These are phyloP conservation scores for Cheirogaleus medius DNA, from an alignment of 2,113 vertebrate genomes.

Conservation along the genomic window DNA sequence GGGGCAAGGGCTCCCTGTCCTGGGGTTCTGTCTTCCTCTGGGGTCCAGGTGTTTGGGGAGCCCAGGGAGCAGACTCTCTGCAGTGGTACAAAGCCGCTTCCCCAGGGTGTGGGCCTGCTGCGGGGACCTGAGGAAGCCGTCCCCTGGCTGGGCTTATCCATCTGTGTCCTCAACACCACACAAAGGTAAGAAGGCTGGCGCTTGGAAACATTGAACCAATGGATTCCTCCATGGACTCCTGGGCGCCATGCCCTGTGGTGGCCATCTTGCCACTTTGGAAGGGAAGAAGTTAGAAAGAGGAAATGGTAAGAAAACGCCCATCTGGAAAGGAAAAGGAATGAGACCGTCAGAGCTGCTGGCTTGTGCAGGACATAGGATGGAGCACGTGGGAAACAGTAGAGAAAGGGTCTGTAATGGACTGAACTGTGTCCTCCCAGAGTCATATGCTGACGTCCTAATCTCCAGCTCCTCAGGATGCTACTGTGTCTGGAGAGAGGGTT, in stretches of 20 bases:
- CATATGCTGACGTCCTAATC: not conserved
- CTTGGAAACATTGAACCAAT: not conserved
- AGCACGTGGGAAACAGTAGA: fast-evolving
- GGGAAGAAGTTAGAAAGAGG: not conserved
- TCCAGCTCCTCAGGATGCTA: not conserved
- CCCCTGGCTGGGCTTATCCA: no score
- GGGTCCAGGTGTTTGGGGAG: not conserved
- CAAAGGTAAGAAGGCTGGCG: not conserved
- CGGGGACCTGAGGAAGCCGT: not conserved
- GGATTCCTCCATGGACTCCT: no score
- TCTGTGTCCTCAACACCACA: not conserved
- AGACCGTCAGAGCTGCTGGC: fast-evolving
- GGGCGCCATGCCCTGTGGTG: not conserved
- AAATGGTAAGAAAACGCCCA: not conserved
- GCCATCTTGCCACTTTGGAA: not conserved
- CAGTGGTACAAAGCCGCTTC: no score
- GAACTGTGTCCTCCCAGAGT: not conserved
- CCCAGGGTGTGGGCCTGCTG: not conserved
- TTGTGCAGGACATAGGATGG: no score
- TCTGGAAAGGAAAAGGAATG: not conserved
- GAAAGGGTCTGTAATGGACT: not conserved
- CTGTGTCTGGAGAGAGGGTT: not conserved
- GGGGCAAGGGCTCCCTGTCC: no score
- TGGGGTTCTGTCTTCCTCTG: not conserved
- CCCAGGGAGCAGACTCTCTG: not conserved